These are phyloP conservation scores for Gyrodactylus salaris DNA, from an alignment of 1,140 invertebrate genomes.

Conservation along the genomic window DNA sequence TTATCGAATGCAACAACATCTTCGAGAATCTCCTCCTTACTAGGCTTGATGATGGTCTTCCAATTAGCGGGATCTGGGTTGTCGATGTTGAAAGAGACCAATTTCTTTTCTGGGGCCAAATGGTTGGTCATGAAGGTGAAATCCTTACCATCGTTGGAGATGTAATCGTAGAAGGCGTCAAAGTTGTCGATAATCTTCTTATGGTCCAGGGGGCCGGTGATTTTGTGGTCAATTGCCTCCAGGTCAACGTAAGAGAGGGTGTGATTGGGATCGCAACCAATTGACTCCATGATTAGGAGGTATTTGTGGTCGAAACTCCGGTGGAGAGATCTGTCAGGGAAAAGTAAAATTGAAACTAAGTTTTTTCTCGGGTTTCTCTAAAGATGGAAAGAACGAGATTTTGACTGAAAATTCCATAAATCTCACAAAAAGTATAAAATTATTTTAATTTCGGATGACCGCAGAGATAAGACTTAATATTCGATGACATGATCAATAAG, in stretches of 20 bases:
- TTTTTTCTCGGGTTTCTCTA: too few species aligned
- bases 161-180: neutral
- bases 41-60: neutral
- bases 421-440: too few species aligned
- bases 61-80: neutral
- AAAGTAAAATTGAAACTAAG: too few species aligned
- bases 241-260: neutral
- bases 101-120: neutral
- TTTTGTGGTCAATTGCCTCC: neutral
- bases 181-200: neutral
- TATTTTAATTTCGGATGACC: too few species aligned
- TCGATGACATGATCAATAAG: too few species aligned
- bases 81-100: neutral
- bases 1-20: neutral
- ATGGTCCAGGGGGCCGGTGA: neutral
- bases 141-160: neutral
- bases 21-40: neutral
- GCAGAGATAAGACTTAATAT: too few species aligned
- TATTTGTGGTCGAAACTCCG: conserved; percentile 8
- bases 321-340: too few species aligned
- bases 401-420: too few species aligned
- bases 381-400: too few species aligned
- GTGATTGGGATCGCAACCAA: neutral
- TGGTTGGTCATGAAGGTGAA: neutral
- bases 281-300: neutral